Base-by-base conservation (phyloP, 2,888 invertebrate species). In the Dynastes grantii region DNA sequence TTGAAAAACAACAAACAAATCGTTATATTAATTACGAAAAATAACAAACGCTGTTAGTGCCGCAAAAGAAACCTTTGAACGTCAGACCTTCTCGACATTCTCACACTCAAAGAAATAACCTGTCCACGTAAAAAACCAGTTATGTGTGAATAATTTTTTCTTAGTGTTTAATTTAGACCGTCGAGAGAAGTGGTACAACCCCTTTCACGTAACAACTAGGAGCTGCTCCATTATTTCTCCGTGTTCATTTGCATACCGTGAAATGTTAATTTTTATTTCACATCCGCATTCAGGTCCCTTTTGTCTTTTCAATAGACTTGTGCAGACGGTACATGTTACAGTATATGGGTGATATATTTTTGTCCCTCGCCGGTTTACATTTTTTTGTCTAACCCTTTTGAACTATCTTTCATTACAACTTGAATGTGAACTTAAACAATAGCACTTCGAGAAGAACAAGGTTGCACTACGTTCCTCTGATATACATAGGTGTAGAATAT, bases 241-340 rank as follows among this genome's bases (percentile, higher is more conserved):
- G 83, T 83, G 83, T 81, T 84, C 84, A 85, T 85, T 85, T 85
- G 84, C 85, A 85, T 85, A 85, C 84, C 81, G 83, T 85, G 84
- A 84, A 84, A 85, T 84, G 84, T 85, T 85, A 84, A 85, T 85
- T 85, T 83, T 82, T 83, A 81, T 82, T 84, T 83, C 83, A 83
- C 84, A 82, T 85, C 84, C 84, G 83, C 83, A 84, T 83, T 81
- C 84, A 84, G 80, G 61, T 75, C 82, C 83, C 82, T 82, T 81
- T 83, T 84, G 83, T 83, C 84, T 83, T 84, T 83, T 83, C 76
- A 80, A 82, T 81, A 79, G 77, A 76, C 65, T 76, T 76, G 73
- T 75, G 61, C 73, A 75, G 27, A 61, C 73, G 73, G 61, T 63
- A 61, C 61, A 61, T 61, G 73, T 61, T 75, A 75, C 73, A 75